phyloP scores from a whole-genome alignment of 64 coral and sea anemone genomes.

The Anthopleura sola region DNA sequence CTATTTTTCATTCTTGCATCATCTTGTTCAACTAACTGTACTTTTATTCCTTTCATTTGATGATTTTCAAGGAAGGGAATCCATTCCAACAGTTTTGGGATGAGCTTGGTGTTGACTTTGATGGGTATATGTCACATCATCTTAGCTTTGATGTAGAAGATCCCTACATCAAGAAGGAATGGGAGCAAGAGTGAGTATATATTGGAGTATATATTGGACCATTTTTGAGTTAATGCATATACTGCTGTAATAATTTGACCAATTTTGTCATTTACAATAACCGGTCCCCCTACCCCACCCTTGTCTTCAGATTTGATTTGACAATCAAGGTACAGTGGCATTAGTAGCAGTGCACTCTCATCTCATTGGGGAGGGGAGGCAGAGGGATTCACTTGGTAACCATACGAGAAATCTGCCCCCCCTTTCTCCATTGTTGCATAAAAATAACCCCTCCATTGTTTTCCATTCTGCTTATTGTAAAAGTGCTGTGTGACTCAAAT shows the following conservation, averaged over 20 bases:
- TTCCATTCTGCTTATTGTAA: too few relatives aligned
- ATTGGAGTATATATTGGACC: neutral
- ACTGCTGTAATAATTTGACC: too few relatives aligned
- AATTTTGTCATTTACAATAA: neutral
- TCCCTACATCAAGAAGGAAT: slow-evolving; percentile 54
- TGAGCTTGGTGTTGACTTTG: slow-evolving; percentile 86
- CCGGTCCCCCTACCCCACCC: too few relatives aligned
- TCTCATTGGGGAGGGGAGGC: neutral
- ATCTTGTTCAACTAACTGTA: neutral
- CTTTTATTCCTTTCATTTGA: neutral
- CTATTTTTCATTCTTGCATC: neutral
- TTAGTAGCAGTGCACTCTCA: too few relatives aligned
- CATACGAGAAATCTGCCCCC: too few relatives aligned
- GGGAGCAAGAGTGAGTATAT: slow-evolving; percentile 61
- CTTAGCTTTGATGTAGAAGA: slow-evolving; percentile 47
- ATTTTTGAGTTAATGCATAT: neutral
- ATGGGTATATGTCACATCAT: slow-evolving; percentile 71
- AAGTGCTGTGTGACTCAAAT: too few relatives aligned
- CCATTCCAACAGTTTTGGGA: slow-evolving; percentile 92
- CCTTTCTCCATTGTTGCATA: too few relatives aligned
- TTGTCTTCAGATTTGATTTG: too few relatives aligned
- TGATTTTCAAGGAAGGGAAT: slow-evolving; percentile 55
- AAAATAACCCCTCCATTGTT: too few relatives aligned
- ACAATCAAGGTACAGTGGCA: too few relatives aligned
- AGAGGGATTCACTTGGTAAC: too few relatives aligned